Evolutionary conservation across 2,888 invertebrate genomes (phyloP).

Genomic region (Nephrocerus scutellatus): DNA sequence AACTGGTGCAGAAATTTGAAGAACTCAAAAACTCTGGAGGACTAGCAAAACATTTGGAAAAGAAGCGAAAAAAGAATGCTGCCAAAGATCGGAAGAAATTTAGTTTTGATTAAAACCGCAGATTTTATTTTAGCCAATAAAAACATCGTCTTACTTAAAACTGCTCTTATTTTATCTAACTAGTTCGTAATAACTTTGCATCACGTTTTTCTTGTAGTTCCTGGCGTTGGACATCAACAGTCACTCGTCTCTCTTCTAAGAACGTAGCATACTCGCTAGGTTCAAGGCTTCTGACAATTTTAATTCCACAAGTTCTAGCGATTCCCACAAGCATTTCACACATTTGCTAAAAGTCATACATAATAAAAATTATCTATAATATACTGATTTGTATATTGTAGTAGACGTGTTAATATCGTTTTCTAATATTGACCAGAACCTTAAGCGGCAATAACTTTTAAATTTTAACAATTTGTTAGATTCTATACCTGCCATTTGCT

Average conservation of each 20-base stretch:
- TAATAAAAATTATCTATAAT: too few relatives aligned
- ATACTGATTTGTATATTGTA: too few relatives aligned
- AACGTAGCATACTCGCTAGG: conserved; percentile 75
- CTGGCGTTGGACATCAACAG: conserved; percentile 67
- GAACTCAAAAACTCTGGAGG: conserved; percentile 70
- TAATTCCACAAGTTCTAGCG: conserved; percentile 76
- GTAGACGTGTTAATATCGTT: not conserved
- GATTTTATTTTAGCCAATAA: conserved; percentile 2
- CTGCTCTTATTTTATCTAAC: conserved; percentile 34
- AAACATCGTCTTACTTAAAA: conserved; percentile 3
- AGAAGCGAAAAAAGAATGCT: conserved; percentile 67
- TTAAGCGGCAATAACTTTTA: too few relatives aligned
- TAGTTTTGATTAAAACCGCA: conserved; percentile 33
- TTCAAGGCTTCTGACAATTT: conserved; percentile 72
- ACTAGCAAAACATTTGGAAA: conserved; percentile 72
- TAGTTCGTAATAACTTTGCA: conserved; percentile 84
- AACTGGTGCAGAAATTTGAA: conserved; percentile 72
- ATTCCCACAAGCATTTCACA: conserved; percentile 72
- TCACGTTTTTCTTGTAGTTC: conserved; percentile 76
- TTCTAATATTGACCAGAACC: too few relatives aligned
- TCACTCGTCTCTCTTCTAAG: conserved; percentile 62
- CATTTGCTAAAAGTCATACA: conserved; percentile 55
- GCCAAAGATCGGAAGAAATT: conserved; percentile 46
- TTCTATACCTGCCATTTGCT: too few relatives aligned
- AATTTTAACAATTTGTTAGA: too few relatives aligned